A percentile compares a stretch with the other conserved stretches of the same genome.
phyloP scores from a whole-genome alignment of 2,113 vertebrate species.

The Trichechus manatus region DNA sequence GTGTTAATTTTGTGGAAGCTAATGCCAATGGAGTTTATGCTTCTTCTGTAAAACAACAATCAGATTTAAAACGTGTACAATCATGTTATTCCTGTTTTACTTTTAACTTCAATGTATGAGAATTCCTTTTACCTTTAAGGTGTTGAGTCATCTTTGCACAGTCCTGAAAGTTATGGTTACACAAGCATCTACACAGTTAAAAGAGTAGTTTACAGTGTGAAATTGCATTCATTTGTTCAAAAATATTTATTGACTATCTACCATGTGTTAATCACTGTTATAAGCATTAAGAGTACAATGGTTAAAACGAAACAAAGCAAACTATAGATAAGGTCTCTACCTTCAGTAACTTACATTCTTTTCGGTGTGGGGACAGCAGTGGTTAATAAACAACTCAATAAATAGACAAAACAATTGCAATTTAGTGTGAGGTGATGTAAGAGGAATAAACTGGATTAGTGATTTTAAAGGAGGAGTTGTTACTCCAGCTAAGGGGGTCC shows the following conservation, averaged over 20 bases:
- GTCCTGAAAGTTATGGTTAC: background rate
- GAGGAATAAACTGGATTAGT: background rate
- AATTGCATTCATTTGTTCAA: background rate
- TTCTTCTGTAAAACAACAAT: slow-evolving; percentile 22
- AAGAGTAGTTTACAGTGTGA: background rate
- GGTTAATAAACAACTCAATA: slow-evolving; percentile 1
- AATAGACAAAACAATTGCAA: background rate
- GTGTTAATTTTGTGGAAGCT: background rate
- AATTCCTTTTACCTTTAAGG: slow-evolving; percentile 14
- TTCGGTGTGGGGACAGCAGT: background rate
- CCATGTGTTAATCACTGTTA: background rate
- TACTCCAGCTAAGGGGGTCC: background rate
- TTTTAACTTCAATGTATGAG: background rate
- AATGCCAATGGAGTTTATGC: background rate
- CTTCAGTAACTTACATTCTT: background rate
- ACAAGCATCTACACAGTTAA: background rate
- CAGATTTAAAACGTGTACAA: background rate
- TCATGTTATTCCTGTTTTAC: background rate
- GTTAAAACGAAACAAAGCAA: background rate
- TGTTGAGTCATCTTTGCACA: background rate
- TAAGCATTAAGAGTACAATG: background rate
- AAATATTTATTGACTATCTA: slow-evolving; percentile 13
- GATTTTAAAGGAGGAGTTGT: background rate
- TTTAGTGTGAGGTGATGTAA: rapidly evolving
- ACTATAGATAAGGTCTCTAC: background rate